Base-by-base conservation (phyloP, 64 coral and sea anemone genomes). In the Stylophora pistillata region DNA sequence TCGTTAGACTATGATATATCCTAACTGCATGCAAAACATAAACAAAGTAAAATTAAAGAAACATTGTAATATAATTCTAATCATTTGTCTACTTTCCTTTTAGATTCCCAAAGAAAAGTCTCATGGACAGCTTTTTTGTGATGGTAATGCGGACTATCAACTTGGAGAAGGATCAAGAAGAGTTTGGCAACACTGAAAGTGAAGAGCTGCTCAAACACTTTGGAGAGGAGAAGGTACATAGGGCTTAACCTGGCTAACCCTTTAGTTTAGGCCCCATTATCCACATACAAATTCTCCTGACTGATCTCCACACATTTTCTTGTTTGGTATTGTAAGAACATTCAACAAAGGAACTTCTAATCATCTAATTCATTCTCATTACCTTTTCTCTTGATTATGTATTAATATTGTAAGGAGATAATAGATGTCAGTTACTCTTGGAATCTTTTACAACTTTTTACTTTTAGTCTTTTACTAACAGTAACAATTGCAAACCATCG, bases 141-240 rank as follows among this genome's bases (percentile, higher is more conserved):
- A 17, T 56, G 18, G 88, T 58, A 81, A 81, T 89, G 88, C n/a
- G 63, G 15, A 71, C 64, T 10, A 89, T 89, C 76, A 66, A 80
- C 66, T 61, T 81, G 72, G 76, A 89, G 15, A 30, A 23, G 27
- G 27, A 86, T 75, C 89, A 72, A 85, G 71, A 33, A 0, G 47
- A 83, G n/a, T 83, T 89, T 89, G 65, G 88, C 9, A 86, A 91
- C 64, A 65, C 55, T 32, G 58, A 91, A 78, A 85, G 76, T 53
- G 81, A 75, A 74, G 58, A 86, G 56, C 58, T 91, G 28, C 81
- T 91, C 15, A 91, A 81, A 81, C 88, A 89, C 64, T 81, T 56
- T 89, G 88, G 88, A 79, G 88, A 89, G 56, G 88, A 89, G 55
- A 77, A 88, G 74, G 73, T 88, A 14, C 29, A 88, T 33, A 25